Evolutionary conservation across 1,140 invertebrate genomes (phyloP), one percentile per base, ranked within the genome.

Genomic region (Choristoneura fumiferana): DNA sequence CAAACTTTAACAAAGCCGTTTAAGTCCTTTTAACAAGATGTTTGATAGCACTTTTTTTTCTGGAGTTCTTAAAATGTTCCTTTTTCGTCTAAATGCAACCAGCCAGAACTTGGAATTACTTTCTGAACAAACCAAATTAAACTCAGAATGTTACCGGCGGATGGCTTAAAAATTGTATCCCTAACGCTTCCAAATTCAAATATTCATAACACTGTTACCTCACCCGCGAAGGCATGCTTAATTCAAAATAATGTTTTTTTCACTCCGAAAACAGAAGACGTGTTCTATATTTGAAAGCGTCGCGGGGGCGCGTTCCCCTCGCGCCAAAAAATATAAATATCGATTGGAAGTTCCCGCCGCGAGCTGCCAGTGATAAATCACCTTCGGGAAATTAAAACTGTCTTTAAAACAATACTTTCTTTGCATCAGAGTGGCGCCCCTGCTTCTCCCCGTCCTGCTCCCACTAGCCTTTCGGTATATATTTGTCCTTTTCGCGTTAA

Each of bases 321-420:
- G 69, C 64, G 68, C 59, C 58, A 55, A 58, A 54, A 67, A 72
- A 71, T 73, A 73, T 73, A 71, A 73, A 77, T 72, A 79, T 78
- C 74, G 73, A 81, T 73, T 71, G 60, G 67, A 69, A 76, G 73
- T 75, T 81, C 78, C 68, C 69, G 70, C 66, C 56, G 59, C 68
- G 64, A 66, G 68, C 69, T 63, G 62, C 37, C n/a, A 56, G 73
- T 78, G 79, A 88, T 88, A 88, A 87, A 84, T 88, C 81, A 88
- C 77, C 79, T 85, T 81, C 80, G 81, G 85, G 84, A 87, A 88
- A 88, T 88, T 87, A 86, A 88, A 88, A 87, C 76, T 83, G 81
- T 83, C 85, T 88, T 86, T 84, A 85, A 84, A 88, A 88, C 84
- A 88, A 88, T 87, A 79, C 80, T 77, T 83, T 77, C 73, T 76